Percentiles rank a stretch among this genome's conserved stretches.
phyloP scores from a whole-genome alignment of 2,888 invertebrate genomes.

The Sinhomidia bicolor region DNA sequence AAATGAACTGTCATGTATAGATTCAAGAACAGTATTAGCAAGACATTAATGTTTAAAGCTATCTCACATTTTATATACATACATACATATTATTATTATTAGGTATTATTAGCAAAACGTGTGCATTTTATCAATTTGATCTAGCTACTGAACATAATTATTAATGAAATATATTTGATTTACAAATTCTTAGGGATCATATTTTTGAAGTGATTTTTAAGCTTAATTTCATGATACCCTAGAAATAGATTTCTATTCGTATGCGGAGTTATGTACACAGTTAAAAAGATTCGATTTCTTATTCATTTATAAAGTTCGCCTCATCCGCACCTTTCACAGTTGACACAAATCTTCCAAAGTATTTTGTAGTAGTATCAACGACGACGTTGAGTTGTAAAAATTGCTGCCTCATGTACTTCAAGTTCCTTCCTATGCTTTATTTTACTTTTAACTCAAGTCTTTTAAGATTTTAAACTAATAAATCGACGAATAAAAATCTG shows the following conservation, averaged over 20 bases:
- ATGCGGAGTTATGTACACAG: not conserved
- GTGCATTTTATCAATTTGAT: too few species aligned
- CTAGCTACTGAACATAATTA: too few species aligned
- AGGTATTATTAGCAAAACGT: too few species aligned
- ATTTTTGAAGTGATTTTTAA: too few species aligned
- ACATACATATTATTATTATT: too few species aligned
- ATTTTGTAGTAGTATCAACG: not conserved
- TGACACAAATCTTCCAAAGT: not conserved
- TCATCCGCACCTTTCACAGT: too few species aligned
- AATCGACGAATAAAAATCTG: not conserved
- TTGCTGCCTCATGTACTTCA: slow-evolving; percentile 2
- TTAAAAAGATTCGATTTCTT: not conserved
- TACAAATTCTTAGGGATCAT: not conserved
- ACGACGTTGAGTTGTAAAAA: slow-evolving; percentile 34
- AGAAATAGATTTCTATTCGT: not conserved
- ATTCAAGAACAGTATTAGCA: too few species aligned
- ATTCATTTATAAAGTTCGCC: too few species aligned
- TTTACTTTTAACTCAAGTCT: not conserved
- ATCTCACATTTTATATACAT: too few species aligned
- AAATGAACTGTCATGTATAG: slow-evolving; percentile 22
- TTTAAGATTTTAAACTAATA: slow-evolving; percentile 1
- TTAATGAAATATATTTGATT: too few species aligned
- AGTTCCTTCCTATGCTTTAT: not conserved
- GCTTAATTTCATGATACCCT: not conserved
- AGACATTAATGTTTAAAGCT: too few species aligned